Evolutionary conservation across 2,888 invertebrate species (phyloP).

Genomic region (Synanthedon myopaeformis): DNA sequence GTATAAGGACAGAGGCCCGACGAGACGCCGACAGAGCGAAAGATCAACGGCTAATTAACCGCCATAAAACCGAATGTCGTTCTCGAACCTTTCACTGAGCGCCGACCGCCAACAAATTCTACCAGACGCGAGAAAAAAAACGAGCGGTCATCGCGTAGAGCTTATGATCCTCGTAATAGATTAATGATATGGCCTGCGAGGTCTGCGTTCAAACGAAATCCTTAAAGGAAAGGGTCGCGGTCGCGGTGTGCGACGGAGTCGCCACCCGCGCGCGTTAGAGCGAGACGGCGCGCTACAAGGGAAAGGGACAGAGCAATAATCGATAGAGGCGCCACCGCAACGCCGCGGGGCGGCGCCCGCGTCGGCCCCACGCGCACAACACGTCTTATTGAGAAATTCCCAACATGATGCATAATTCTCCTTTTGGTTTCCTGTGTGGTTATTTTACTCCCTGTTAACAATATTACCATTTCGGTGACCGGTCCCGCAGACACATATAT

Average conservation of each 20-base stretch:
- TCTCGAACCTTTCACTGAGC: constrained; percentile 50
- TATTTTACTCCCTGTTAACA: constrained; percentile 66
- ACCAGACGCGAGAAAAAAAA: constrained; percentile 37
- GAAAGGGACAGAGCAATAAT: constrained; percentile 30
- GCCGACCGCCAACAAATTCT: constrained; percentile 37
- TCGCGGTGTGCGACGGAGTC: constrained; percentile 29
- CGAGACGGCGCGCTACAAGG: constrained; percentile 23
- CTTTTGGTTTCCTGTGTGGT: constrained; percentile 55
- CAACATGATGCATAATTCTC: constrained; percentile 62
- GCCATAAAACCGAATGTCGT: constrained; percentile 62
- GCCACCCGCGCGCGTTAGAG: constrained; percentile 43
- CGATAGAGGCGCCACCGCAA: constrained; percentile 54
- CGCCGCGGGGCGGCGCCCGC: constrained; percentile 59
- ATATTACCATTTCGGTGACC: constrained; percentile 64
- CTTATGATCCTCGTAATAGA: constrained; percentile 55
- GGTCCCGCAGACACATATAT: constrained; percentile 53
- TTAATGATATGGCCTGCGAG: constrained; percentile 63
- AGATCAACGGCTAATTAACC: constrained; percentile 61
- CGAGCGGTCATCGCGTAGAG: constrained; percentile 41
- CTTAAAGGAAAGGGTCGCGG: constrained; percentile 2
- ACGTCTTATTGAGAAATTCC: constrained; percentile 67
- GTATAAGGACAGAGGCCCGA: constrained; percentile 30
- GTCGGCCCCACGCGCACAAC: constrained; percentile 58
- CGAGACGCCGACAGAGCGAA: constrained; percentile 45
- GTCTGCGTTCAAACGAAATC: constrained; percentile 49